Evolutionary conservation across 1,140 invertebrate species (phyloP).

Genomic region (Telenomus remus): DNA sequence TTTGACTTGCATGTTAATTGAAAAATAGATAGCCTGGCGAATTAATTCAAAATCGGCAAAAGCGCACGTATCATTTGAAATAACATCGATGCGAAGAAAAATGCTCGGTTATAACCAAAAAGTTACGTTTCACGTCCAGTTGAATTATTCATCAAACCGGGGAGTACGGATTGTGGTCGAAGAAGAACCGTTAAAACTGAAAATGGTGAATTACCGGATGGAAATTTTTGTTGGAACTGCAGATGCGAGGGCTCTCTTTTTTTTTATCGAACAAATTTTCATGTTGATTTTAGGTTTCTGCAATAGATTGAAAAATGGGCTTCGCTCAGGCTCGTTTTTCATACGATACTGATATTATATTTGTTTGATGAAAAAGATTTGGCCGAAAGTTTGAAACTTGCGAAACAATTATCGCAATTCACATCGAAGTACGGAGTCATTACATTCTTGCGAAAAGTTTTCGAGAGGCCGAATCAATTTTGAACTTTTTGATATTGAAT

Average conservation of each 20-base stretch:
- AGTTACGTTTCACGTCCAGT: slow-evolving; percentile 9
- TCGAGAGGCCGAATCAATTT: too few species aligned
- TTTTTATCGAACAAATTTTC: too few species aligned
- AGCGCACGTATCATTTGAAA: slow-evolving; percentile 13
- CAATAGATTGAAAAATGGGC: too few species aligned
- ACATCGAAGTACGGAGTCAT: too few species aligned
- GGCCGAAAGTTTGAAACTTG: neutral
- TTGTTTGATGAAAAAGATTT: too few species aligned
- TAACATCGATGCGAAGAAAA: slow-evolving; percentile 27
- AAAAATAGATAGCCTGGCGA: slow-evolving; percentile 29
- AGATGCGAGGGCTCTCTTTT: neutral
- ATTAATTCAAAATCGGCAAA: slow-evolving; percentile 26
- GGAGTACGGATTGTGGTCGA: slow-evolving; percentile 17
- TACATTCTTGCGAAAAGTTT: too few species aligned
- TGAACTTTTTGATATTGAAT: too few species aligned
- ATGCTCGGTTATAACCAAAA: neutral
- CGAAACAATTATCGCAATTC: too few species aligned
- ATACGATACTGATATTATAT: too few species aligned
- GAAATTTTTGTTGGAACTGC: slow-evolving; percentile 14
- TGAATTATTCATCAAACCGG: slow-evolving; percentile 28
- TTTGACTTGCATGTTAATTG: slow-evolving; percentile 21
- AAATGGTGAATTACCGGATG: slow-evolving; percentile 22
- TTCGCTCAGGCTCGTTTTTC: too few species aligned
- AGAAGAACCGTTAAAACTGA: slow-evolving; percentile 18
- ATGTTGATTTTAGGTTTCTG: too few species aligned